Evolutionary conservation across 2,888 invertebrate species (phyloP), one percentile per base, ranked within the genome.

Genomic region (Chymomyza fuscimana): DNA sequence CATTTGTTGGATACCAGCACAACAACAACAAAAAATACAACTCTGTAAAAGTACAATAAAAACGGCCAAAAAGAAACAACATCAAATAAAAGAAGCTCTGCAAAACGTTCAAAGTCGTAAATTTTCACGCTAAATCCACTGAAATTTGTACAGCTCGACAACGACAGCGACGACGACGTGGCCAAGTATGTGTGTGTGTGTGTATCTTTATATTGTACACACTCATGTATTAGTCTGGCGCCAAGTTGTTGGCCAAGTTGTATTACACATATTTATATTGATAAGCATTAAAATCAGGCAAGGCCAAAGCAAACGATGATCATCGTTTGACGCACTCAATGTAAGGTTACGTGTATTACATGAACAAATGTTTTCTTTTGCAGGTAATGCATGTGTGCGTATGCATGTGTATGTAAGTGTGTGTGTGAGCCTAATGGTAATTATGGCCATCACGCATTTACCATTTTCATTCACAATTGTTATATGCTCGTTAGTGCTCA

Each of bases 201-300:
- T 7, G 32, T 32, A 32, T 32, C 32, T 32, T 1, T 32, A 4
- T 32, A 4, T 25, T 54, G 54, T 54, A 19, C 1, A 54, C 54
- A 54, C 54, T 19, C 54, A 54, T 54, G 54, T 54, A 22, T 54
- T 46, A 12, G 54, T 16, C 19, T 19, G 54, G 54, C 54, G 22
- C 19, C 40, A 46, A 46, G 40, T 15, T 46, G 40, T 46, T 46
- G 40, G 40, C 40, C 40, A 46, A 46, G 12, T 46, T 46, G 40
- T 46, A 46, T 46, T 46, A 46, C 40, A 46, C 40, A 46, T 46
- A 46, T 46, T 46, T 46, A 83, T 87, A 83, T 83, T 82, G 83
- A 87, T 86, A 83, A 69, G 72, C 83, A 83, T 83, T 86, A 83
- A 80, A 86, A 74, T 80, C 81, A 76, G 66, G 72, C 67, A 81